These are phyloP conservation scores for Apogon talboti DNA, from an alignment of 2,797 vertebrate species.

Conservation along the genomic window DNA sequence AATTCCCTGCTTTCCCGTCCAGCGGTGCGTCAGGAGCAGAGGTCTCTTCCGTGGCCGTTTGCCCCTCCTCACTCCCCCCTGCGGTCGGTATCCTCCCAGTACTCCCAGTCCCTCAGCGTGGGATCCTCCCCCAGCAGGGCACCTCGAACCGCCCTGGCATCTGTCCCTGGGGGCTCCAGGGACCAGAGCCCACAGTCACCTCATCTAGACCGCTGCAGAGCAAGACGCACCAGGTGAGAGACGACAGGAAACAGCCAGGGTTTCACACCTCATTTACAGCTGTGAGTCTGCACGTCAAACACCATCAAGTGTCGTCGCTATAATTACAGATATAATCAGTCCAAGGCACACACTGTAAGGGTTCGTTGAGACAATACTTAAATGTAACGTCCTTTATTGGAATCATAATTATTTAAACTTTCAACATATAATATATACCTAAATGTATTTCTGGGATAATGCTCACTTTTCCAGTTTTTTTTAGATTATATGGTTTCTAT, in stretches of 20 bases:
- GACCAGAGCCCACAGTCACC: slow-evolving; percentile 67
- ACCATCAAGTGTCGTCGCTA: not conserved
- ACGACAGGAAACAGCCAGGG: not conserved
- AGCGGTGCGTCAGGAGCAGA: slow-evolving; percentile 83
- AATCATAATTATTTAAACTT: no score
- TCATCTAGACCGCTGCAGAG: slow-evolving; percentile 73
- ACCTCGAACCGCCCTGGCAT: slow-evolving; percentile 37
- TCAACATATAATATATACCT: no score
- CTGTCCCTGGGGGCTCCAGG: slow-evolving; percentile 53
- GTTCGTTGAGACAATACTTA: not conserved
- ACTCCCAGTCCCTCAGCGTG: slow-evolving; percentile 78
- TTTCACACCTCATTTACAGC: not conserved
- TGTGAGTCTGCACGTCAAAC: not conserved
- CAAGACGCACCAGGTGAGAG: slow-evolving; percentile 79
- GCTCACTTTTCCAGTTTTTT: no score
- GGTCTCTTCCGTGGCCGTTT: slow-evolving; percentile 81
- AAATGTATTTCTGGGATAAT: no score
- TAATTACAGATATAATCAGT: not conserved
- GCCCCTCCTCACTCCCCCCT: slow-evolving; percentile 75
- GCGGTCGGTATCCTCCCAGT: slow-evolving; percentile 73
- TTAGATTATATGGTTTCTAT: no score
- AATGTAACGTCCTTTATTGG: no score
- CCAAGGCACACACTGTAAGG: not conserved
- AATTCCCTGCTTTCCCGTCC: slow-evolving; percentile 1
- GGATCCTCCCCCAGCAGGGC: slow-evolving; percentile 81